Evolutionary conservation across 2,888 invertebrate species (phyloP).

Genomic region (Drosophila peninsularis): DNA sequence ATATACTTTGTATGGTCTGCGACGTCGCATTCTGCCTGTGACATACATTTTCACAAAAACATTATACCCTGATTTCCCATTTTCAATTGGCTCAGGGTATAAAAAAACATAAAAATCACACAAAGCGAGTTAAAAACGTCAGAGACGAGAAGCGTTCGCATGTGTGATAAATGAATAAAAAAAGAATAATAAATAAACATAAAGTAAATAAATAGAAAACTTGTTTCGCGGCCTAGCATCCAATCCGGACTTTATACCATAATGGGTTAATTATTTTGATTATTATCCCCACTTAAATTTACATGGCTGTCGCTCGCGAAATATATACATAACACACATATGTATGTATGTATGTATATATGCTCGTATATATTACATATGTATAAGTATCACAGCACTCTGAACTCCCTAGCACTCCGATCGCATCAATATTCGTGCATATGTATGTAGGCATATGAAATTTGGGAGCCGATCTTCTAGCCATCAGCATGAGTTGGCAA

Average conservation of each 20-base stretch:
- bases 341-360: background rate
- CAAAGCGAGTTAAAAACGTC: too few relatives aligned
- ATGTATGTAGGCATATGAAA: background rate
- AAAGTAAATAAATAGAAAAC: constrained; percentile 44
- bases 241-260: constrained; percentile 7
- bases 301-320: constrained; percentile 29
- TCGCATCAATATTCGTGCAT: background rate
- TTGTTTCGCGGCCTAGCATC: constrained; percentile 23
- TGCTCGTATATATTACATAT: background rate
- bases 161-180: too few relatives aligned
- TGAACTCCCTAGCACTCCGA: constrained; percentile 2
- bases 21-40: too few relatives aligned
- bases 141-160: too few relatives aligned
- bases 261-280: constrained; percentile 44
- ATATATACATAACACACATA: background rate
- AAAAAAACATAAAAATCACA: too few relatives aligned
- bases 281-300: constrained; percentile 41
- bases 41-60: too few relatives aligned
- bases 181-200: constrained; percentile 20
- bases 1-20: too few relatives aligned
- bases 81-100: too few relatives aligned
- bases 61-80: too few relatives aligned
- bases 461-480: background rate
- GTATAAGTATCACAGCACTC: background rate
- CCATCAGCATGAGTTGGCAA: constrained; percentile 55